Conservation (phyloP, 2,888 invertebrate species). For the Norana najaformis region DNA sequence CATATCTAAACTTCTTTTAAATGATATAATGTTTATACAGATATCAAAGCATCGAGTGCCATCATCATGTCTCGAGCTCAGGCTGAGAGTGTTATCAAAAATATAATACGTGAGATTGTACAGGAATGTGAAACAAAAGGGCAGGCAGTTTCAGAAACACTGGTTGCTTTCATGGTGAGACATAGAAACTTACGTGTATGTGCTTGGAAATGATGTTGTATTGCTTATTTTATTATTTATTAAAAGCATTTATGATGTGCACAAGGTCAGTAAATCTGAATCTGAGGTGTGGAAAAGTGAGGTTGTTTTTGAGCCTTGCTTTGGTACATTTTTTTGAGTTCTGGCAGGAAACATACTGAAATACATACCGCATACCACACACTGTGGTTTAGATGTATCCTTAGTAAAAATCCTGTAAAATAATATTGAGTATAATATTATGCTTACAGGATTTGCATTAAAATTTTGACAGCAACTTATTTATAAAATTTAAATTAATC, state of each 20-base stretch:
- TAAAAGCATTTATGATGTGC: too few species aligned
- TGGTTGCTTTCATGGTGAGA: slow-evolving; percentile 63
- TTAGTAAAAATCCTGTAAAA: too few species aligned
- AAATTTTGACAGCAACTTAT: not conserved
- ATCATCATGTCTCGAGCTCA: slow-evolving; percentile 59
- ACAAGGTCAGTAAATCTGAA: too few species aligned
- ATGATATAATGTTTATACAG: not conserved
- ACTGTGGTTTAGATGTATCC: not conserved
- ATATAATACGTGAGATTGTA: slow-evolving; percentile 62
- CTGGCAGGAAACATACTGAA: not conserved
- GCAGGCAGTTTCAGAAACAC: slow-evolving; percentile 62
- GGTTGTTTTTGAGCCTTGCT: not conserved
- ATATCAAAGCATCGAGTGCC: not conserved
- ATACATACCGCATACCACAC: too few species aligned
- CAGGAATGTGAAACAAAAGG: slow-evolving; percentile 63
- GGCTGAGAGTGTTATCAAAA: slow-evolving; percentile 63
- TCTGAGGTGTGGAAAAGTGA: too few species aligned
- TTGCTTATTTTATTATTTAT: too few species aligned
- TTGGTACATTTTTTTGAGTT: not conserved
- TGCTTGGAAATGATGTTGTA: not conserved
- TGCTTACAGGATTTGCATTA: not conserved
- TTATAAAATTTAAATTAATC: slow-evolving; percentile 22
- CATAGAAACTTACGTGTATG: not conserved
- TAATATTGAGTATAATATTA: not conserved
- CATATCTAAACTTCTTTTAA: not conserved